phyloP scores from a whole-genome alignment of 2,113 vertebrate genomes.

The Callionymus lyra region DNA sequence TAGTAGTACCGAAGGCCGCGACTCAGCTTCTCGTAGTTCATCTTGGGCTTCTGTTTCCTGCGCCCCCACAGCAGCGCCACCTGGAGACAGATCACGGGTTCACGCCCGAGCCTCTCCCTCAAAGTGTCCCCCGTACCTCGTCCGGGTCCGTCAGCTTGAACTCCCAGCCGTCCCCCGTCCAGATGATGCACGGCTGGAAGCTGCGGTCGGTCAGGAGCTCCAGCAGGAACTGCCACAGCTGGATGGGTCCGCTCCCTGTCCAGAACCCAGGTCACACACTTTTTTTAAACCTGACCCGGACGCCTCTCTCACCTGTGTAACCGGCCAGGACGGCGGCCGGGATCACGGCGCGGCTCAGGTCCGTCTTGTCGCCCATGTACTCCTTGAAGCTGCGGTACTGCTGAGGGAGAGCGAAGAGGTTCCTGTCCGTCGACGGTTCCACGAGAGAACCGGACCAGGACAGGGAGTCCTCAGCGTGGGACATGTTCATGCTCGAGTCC shows the following conservation, averaged over 20 bases:
- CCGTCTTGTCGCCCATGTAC: constrained; percentile 20
- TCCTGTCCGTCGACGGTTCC: constrained; percentile 9
- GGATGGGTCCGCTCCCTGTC: constrained; percentile 59
- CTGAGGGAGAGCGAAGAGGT: constrained; percentile 21
- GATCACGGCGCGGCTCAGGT: constrained; percentile 38
- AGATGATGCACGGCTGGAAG: constrained; percentile 60
- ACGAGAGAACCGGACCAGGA: constrained; percentile 7
- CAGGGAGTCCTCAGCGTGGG: constrained; percentile 22
- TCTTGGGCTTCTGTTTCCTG: constrained; percentile 64
- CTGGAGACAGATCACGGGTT: constrained; percentile 27
- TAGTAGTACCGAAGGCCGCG: constrained; percentile 65
- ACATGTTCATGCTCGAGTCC: constrained; percentile 17
- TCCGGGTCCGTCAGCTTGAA: constrained; percentile 64
- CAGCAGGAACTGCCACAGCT: constrained; percentile 66
- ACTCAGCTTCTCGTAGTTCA: constrained; percentile 65
- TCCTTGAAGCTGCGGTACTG: constrained; percentile 54
- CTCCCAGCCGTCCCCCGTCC: constrained; percentile 67
- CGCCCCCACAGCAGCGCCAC: constrained; percentile 60
- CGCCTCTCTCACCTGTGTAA: constrained; percentile 49
- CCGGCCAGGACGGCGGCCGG: constrained; percentile 54
- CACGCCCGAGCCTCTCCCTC: too few species aligned
- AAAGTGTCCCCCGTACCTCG: too few species aligned
- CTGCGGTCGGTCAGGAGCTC: constrained; percentile 62
- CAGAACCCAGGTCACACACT: not conserved
- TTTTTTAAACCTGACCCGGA: not conserved